phyloP scores from a whole-genome alignment of 92 coral and sea anemone species.

The Plumapathes pennacea region DNA sequence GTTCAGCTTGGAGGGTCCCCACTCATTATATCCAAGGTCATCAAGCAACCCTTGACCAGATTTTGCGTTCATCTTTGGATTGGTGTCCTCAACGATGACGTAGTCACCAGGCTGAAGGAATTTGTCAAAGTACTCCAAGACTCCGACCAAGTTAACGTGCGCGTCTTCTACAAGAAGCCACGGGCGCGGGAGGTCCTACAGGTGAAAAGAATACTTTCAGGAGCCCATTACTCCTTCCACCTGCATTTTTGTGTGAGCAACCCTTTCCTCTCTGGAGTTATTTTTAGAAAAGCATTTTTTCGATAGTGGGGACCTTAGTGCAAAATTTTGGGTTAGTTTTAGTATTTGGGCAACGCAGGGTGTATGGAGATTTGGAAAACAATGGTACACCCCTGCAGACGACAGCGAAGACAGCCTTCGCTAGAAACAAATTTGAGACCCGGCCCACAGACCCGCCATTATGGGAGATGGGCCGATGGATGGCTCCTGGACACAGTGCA shows the following conservation, averaged over 20 bases:
- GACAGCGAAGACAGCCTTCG: too few species aligned
- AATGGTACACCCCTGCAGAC: too few species aligned
- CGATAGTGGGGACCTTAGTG: too few species aligned
- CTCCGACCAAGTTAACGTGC: constrained; percentile 33
- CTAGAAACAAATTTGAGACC: too few species aligned
- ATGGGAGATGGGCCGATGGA: too few species aligned
- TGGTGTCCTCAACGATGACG: constrained; percentile 51
- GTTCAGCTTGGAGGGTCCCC: constrained; percentile 32
- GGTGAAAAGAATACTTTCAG: neutral
- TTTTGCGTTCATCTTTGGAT: neutral
- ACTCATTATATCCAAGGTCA: constrained; percentile 5
- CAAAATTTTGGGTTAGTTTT: too few species aligned
- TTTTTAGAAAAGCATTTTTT: too few species aligned
- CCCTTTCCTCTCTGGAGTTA: too few species aligned
- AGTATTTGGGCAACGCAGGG: too few species aligned
- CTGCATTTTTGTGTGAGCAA: too few species aligned
- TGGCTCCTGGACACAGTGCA: neutral
- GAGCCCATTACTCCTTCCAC: constrained; percentile 1
- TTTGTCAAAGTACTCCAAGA: constrained; percentile 54
- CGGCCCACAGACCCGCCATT: too few species aligned
- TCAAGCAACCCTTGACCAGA: constrained; percentile 19
- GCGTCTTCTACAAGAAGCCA: constrained; percentile 65
- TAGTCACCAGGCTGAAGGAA: constrained; percentile 57
- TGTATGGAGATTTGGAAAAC: too few species aligned
- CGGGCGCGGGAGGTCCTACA: constrained; percentile 66